Evolutionary conservation across 1,140 invertebrate genomes (phyloP).

Genomic region (Zaprionus davidi): DNA sequence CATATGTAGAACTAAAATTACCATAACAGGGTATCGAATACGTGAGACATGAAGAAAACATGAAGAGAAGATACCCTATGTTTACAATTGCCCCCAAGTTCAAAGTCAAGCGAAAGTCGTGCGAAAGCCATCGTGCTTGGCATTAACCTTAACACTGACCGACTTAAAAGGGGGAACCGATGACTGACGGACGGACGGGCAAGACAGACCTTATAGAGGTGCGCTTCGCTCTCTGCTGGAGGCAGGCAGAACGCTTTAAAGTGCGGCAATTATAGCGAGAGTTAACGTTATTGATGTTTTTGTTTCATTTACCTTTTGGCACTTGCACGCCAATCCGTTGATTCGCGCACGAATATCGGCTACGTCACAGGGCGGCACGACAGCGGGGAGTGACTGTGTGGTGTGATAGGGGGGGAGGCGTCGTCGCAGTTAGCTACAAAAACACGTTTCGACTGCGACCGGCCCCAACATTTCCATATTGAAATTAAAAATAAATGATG

Average conservation of each 20-base stretch:
- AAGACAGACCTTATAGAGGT: conserved; percentile 5
- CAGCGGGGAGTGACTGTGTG: not conserved
- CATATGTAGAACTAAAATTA: not conserved
- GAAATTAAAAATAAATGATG: conserved; percentile 18
- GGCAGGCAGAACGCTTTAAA: conserved; percentile 13
- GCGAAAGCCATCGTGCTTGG: conserved; percentile 3
- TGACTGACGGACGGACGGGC: not conserved
- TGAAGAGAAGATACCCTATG: not conserved
- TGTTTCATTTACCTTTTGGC: conserved; percentile 52
- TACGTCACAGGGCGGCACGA: not conserved
- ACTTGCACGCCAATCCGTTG: conserved; percentile 61
- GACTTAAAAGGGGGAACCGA: conserved; percentile 15
- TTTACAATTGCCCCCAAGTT: conserved; percentile 20
- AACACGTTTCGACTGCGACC: conserved; percentile 52
- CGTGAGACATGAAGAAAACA: not conserved
- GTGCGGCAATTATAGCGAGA: conserved; percentile 8
- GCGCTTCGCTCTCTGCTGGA: not conserved
- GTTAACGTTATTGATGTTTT: conserved; percentile 42
- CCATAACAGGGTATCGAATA: too few relatives aligned
- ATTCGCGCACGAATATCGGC: conserved; percentile 17
- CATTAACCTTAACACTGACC: conserved; percentile 47
- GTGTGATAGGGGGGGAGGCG: not conserved
- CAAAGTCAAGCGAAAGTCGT: conserved; percentile 45
- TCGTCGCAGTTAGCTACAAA: conserved; percentile 23
- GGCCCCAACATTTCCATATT: conserved; percentile 18